These are phyloP conservation scores for Bubalus kerabau DNA, from an alignment of 2,113 vertebrate species.

Conservation along the genomic window DNA sequence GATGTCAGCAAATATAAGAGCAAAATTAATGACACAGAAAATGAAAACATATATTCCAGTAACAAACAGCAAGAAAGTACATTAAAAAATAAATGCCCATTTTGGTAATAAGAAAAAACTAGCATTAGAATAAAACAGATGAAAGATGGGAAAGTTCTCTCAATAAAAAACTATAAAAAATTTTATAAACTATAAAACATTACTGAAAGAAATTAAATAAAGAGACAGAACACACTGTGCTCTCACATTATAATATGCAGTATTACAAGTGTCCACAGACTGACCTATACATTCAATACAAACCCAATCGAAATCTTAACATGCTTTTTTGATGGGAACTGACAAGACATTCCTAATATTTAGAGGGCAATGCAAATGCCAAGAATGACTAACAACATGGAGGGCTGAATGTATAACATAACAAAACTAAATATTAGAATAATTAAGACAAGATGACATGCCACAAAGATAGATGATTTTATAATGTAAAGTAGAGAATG, in stretches of 20 bases:
- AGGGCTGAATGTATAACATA: background rate
- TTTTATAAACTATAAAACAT: background rate
- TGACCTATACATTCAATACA: background rate
- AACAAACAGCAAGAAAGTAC: background rate
- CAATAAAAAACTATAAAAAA: background rate
- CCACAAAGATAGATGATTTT: background rate
- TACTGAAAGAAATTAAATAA: background rate
- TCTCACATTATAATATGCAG: background rate
- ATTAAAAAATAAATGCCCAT: background rate
- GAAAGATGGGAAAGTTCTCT: background rate
- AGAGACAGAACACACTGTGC: background rate
- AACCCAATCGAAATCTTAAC: background rate
- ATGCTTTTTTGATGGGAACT: background rate
- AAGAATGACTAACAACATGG: background rate
- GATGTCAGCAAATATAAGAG: background rate
- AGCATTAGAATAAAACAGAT: background rate
- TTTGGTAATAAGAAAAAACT: background rate
- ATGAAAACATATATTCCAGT: background rate
- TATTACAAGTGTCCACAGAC: background rate
- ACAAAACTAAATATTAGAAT: background rate
- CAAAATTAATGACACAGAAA: background rate
- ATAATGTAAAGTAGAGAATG: background rate
- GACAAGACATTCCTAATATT: background rate
- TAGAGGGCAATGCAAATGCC: background rate
- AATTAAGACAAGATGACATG: background rate